Evolutionary conservation across 35 echinoderm and acorn worm species (phyloP).

Genomic region (Patiria miniata): DNA sequence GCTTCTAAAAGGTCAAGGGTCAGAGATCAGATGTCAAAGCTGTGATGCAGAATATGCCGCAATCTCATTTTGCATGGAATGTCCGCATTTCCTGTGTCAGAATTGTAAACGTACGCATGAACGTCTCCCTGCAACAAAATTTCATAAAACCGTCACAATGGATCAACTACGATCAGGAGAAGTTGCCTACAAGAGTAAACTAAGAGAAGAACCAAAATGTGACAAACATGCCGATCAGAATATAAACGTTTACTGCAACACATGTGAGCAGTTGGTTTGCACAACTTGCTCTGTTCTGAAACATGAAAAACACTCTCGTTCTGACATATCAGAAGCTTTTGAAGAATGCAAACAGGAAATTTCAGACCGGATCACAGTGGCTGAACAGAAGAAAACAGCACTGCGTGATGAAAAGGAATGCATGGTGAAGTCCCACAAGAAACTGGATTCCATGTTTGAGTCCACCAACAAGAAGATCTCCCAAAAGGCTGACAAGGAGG

Average conservation of each 20-base stretch:
- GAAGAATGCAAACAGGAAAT: not conserved
- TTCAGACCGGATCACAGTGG: not conserved
- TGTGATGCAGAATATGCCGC: not conserved
- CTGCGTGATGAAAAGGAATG: not conserved
- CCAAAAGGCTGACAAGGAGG: constrained; percentile 11
- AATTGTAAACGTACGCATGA: not conserved
- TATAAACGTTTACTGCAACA: too few species aligned
- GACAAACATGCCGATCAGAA: too few species aligned
- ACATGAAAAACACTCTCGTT: not conserved
- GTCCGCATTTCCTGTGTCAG: not conserved
- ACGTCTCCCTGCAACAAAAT: not conserved
- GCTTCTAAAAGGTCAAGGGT: not conserved
- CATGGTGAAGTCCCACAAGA: not conserved
- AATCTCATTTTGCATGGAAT: not conserved
- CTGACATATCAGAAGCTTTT: not conserved
- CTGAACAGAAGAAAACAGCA: not conserved
- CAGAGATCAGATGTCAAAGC: constrained; percentile 5
- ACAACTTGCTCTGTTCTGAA: too few species aligned
- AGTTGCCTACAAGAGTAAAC: not conserved
- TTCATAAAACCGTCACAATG: not conserved
- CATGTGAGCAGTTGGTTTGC: too few species aligned
- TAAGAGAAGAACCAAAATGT: too few species aligned
- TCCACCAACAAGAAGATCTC: constrained; percentile 1
- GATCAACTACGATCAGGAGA: not conserved
- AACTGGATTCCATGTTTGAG: not conserved